Percentiles rank a stretch among this genome's conserved stretches.
These are phyloP conservation scores for Amphipoea oculea DNA, from an alignment of 2,888 invertebrate species.

Conservation along the genomic window DNA sequence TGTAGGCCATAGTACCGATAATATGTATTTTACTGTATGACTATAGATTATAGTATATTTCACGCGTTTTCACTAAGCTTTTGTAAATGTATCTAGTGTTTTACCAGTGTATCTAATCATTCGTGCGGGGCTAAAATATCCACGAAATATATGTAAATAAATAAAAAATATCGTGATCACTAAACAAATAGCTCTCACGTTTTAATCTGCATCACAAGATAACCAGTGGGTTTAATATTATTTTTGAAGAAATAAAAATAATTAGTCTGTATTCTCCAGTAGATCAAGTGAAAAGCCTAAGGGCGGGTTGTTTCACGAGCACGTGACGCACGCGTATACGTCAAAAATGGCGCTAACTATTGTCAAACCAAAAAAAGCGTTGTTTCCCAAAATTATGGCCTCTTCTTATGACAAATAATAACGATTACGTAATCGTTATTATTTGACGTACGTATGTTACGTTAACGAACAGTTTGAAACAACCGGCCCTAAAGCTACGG, in stretches of 20 bases:
- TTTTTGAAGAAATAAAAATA: neutral
- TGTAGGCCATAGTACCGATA: constrained; percentile 40
- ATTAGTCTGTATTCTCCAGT: neutral
- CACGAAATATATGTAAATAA: constrained; percentile 21
- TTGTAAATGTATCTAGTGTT: constrained; percentile 29
- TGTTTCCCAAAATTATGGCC: neutral
- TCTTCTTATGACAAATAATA: neutral
- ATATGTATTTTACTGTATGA: constrained; percentile 38
- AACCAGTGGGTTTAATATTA: neutral
- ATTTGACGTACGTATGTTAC: neutral
- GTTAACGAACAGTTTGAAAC: too few species aligned
- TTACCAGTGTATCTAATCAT: constrained; percentile 25
- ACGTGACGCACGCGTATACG: neutral
- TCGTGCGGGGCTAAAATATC: neutral
- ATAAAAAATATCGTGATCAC: neutral
- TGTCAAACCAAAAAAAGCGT: neutral
- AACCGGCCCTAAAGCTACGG: neutral
- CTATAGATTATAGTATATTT: constrained; percentile 23
- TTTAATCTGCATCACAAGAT: constrained; percentile 8
- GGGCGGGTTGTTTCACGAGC: neutral
- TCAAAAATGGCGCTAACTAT: neutral
- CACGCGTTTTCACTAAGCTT: constrained; percentile 22
- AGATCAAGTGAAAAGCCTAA: neutral
- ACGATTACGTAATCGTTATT: neutral
- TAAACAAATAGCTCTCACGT: neutral